Base-by-base conservation (phyloP, 37 sponge, comb jelly and placozoan genomes). In the Diacarnus erythraeanus region DNA sequence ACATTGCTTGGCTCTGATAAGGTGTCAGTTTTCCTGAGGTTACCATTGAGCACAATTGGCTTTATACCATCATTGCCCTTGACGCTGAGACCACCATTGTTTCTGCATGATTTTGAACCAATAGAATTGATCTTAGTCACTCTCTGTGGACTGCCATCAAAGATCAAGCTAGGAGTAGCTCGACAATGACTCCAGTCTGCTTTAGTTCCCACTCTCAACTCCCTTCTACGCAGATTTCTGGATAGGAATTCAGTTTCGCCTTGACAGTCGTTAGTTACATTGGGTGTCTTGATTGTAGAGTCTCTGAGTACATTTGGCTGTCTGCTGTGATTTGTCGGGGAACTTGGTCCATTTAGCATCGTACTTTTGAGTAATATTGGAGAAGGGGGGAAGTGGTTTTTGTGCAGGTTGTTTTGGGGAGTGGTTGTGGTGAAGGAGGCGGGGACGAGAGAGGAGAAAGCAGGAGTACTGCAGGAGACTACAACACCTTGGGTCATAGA, bases 401-500 rank as follows among this genome's bases (percentile, higher is more conserved):
- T 57, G 64, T 57, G 64, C 10, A 27, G 57, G 2, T 27, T 34
- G 35, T 42, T 68, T 47, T 25, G 37, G 22, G 43, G 27, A n/a
- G 78, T 76, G 38, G 60, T 1, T 4, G 2, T 64, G 65, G 29
- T 42, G 15, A 30, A 21, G 64, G 42, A 61, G 31, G 65, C 41
- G 43, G n/a, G 60, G 42, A 15, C 23, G 75, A 5, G n/a, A 38
- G 76, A 42, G 57, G 43, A 34, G 69, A 34, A 42, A 68, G 79
- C 20, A 12, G 56, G 12, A 30, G 40, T 15, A 39, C 40, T 5
- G 2, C 36, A 20, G 29, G n/a, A 64, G 22, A 9, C 23, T 40
- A 29, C 64, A 36, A 26, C 27, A 21, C 38, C 27, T 8, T 59
- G 64, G 25, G 64, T 77, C 78, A 74, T 74, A 6, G 74, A 74